phyloP scores from a whole-genome alignment of 2,797 vertebrate species.

The Meda fulgida region DNA sequence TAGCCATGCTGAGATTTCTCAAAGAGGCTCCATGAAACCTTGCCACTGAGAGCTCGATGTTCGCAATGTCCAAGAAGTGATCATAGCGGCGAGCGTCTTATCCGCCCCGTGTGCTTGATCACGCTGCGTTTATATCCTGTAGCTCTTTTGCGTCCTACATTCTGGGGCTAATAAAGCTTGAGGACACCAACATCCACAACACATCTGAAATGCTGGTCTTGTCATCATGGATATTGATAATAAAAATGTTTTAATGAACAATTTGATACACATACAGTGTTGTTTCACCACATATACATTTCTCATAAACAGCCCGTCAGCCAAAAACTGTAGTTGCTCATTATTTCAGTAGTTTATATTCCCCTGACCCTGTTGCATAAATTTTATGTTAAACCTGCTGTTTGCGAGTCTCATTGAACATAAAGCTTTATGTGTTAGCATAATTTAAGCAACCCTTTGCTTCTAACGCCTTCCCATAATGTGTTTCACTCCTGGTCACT shows the following conservation, averaged over 20 bases:
- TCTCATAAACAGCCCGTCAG: not conserved
- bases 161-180: not conserved
- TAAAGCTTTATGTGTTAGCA: not conserved
- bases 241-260: not conserved
- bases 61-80: too few relatives aligned
- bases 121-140: too few relatives aligned
- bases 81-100: too few relatives aligned
- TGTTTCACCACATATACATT: not conserved
- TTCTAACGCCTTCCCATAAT: not conserved
- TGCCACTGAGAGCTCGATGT: too few relatives aligned
- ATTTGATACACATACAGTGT: not conserved
- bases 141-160: not conserved
- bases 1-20: too few relatives aligned
- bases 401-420: not conserved
- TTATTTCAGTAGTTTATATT: not conserved
- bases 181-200: not conserved
- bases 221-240: not conserved
- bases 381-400: not conserved
- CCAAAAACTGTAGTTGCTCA: conserved; percentile 1
- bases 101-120: too few relatives aligned
- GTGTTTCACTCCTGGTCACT: conserved; percentile 4
- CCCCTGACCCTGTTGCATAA: not conserved
- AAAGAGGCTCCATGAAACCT: too few relatives aligned
- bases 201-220: not conserved
- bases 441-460: conserved; percentile 1